Conservation (phyloP, 1,140 invertebrate species). For the honey bee (Apis mellifera) region Amel_HAv3.1 CM009943.2:206501-207000, state of each 20-base stretch:
- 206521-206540: neutral
- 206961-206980: neutral
- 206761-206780: slow-evolving; percentile 24
- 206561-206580: neutral
- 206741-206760: slow-evolving; percentile 13
- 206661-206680: neutral
- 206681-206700: neutral
- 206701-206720: neutral
- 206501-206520: neutral
- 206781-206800: slow-evolving; percentile 21
- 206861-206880: neutral
- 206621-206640: neutral
- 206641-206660: neutral
- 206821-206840: slow-evolving; percentile 19
- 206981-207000: neutral
- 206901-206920: neutral
- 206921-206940: no score
- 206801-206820: slow-evolving; percentile 19
- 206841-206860: slow-evolving; percentile 29
- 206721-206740: neutral
- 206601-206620: neutral
- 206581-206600: neutral
- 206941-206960: neutral
- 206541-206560: neutral
- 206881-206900: no score